Conservation (phyloP, 2,888 invertebrate genomes). For the Lasius platythorax region DNA sequence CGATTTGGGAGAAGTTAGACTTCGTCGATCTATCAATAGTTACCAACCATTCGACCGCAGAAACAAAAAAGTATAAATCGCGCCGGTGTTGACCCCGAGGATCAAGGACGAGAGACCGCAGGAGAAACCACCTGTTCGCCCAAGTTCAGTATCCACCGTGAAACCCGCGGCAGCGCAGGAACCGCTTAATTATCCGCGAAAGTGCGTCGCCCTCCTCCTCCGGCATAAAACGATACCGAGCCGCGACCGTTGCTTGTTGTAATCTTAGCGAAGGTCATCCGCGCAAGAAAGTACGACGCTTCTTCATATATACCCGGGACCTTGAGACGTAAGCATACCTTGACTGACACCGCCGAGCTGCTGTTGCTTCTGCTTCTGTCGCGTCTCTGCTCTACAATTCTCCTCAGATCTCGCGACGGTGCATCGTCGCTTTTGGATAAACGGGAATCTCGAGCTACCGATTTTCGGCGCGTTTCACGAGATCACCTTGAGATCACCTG, state of each 20-base stretch:
- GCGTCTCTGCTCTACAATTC: background rate
- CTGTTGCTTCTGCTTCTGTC: slow-evolving; percentile 55
- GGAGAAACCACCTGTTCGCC: slow-evolving; percentile 42
- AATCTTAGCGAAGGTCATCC: slow-evolving; percentile 48
- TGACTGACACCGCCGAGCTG: slow-evolving; percentile 69
- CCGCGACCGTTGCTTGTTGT: slow-evolving; percentile 26
- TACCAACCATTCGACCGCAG: background rate
- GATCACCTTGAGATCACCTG: background rate
- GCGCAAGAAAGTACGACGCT: slow-evolving; percentile 45
- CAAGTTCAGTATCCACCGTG: slow-evolving; percentile 36
- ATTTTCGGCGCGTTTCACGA: slow-evolving; percentile 2
- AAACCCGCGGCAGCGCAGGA: slow-evolving; percentile 10
- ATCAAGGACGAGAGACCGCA: slow-evolving; percentile 41
- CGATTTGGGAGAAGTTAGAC: background rate
- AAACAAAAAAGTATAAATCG: slow-evolving; percentile 27
- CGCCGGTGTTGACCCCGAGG: background rate
- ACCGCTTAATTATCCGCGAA: slow-evolving; percentile 36
- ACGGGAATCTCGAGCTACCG: background rate
- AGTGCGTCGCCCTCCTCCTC: background rate
- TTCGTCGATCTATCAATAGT: background rate
- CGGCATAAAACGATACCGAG: slow-evolving; percentile 18
- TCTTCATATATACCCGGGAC: slow-evolving; percentile 43
- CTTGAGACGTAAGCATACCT: slow-evolving; percentile 71
- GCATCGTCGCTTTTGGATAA: background rate
- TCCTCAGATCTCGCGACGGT: background rate